A percentile compares a stretch with the other conserved stretches of the same genome.
phyloP scores from a whole-genome alignment of 2,888 invertebrate species.

The Piscicola geometra region DNA sequence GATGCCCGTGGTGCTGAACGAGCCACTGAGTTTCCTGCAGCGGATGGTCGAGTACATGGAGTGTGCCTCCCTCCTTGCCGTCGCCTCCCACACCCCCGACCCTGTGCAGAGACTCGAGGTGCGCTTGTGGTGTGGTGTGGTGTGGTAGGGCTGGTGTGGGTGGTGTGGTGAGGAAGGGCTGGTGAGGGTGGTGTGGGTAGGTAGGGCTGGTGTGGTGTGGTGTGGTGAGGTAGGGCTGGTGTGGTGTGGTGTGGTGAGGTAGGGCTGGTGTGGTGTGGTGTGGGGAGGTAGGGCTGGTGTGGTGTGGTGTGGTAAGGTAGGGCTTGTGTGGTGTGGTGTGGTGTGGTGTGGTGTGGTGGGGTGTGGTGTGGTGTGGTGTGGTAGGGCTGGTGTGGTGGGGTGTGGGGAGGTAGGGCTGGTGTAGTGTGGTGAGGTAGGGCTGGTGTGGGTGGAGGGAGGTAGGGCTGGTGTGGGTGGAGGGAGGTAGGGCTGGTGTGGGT shows the following conservation, averaged over 20 bases:
- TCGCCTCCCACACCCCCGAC: slow-evolving; percentile 72
- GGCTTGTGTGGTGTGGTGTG: background rate
- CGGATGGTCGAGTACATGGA: slow-evolving; percentile 90
- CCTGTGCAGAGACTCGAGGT: slow-evolving; percentile 77
- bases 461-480: background rate
- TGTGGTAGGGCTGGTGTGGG: background rate
- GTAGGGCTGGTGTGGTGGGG: background rate
- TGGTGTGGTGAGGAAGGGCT: background rate
- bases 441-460: background rate
- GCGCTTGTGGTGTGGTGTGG: slow-evolving; percentile 29
- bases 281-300: too few species aligned
- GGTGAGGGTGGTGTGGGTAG: background rate
- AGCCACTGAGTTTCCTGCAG: slow-evolving; percentile 89
- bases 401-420: too few species aligned
- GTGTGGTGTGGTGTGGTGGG: background rate
- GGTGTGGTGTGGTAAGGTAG: background rate
- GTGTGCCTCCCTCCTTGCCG: slow-evolving; percentile 71
- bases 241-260: background rate
- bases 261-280: too few species aligned
- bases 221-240: background rate
- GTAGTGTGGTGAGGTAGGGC: background rate
- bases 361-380: background rate
- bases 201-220: background rate
- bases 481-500: background rate
- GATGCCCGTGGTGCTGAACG: slow-evolving; percentile 94